Evolutionary conservation across 2,797 vertebrate species (phyloP).

Genomic region (Myripristis murdjan): DNA sequence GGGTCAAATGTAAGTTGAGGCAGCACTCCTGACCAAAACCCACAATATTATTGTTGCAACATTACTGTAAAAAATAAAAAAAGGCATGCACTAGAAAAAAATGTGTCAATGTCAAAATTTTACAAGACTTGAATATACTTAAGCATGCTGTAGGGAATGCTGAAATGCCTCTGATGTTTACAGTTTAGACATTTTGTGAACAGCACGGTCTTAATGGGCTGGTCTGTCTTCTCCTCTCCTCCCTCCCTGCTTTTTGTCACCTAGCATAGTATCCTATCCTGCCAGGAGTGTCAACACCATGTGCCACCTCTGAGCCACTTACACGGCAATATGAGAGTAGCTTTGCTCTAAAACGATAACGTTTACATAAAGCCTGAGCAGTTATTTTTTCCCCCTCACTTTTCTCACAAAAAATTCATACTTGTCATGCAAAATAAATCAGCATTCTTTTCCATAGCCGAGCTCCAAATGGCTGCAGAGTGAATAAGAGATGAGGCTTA

Average conservation of each 20-base stretch:
- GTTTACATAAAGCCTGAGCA: conserved; percentile 68
- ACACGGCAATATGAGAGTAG: conserved; percentile 58
- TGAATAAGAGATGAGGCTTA: conserved; percentile 89
- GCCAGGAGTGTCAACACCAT: conserved; percentile 65
- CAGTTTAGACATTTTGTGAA: conserved; percentile 22
- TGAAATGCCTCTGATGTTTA: conserved; percentile 29
- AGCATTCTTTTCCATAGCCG: conserved; percentile 66
- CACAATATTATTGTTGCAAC: too few species aligned
- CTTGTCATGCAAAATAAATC: conserved; percentile 88
- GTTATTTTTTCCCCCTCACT: conserved; percentile 55
- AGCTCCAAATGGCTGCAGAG: conserved; percentile 84
- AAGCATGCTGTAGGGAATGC: background rate
- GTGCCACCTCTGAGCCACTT: conserved; percentile 62
- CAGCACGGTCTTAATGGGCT: background rate
- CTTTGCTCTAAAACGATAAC: conserved; percentile 61
- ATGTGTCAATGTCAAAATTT: background rate
- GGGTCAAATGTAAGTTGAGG: too few species aligned
- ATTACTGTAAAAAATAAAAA: too few species aligned
- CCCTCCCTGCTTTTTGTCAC: conserved; percentile 37
- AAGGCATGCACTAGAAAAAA: background rate
- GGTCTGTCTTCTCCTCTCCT: conserved; percentile 7
- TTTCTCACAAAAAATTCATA: conserved; percentile 86
- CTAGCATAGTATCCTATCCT: conserved; percentile 24
- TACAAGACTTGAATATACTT: background rate
- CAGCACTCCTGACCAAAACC: too few species aligned